Evolutionary conservation across 2,113 vertebrate genomes (phyloP), one percentile per base, ranked within the genome.

Genomic region (Dendropsophus ebraccatus): DNA sequence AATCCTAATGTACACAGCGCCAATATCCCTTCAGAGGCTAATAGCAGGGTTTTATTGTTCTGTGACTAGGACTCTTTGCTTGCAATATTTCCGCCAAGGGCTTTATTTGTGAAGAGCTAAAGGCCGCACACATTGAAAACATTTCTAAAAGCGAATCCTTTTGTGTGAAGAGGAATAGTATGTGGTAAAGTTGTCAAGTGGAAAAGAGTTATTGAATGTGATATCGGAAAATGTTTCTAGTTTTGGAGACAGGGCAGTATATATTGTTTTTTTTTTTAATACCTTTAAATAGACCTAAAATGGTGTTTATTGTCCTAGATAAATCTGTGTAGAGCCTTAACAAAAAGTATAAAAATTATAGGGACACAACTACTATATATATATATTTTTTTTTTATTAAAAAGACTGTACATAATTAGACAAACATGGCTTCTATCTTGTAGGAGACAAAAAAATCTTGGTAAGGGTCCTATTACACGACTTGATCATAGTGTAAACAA

Each of bases 1-100:
- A 84, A 84, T 81, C 82, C 37, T 60, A 76, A 62, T 65, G 35
- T 76, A 32, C 82, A 62, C 72, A 65, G n/a, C 17, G 54, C 70
- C 72, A 62, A 84, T 76, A 84, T 74, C 69, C 82, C 82, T 73
- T 83, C 82, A 32, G 82, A 84, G 82, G 72, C 69, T 73, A 72
- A 83, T 83, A 83, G 69, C 69, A 45, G 45, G 50, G 16, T 84
- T 73, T 76, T 76, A 84, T 84, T 84, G 52, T 50, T 76, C 54
- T 76, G 32, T 76, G 82, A 84, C 72, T 76, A 30, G 65, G 65
- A 72, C 49, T 72, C 54, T 62, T 30, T 23, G 58, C 73, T 65
- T 21, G 56, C 74, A 60, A 52, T 62, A 84, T 62, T 74, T 85
- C 83, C 73, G 17, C 73, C 73, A 85, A 77, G 74, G 83, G 83